Base-by-base conservation (phyloP, 2,888 invertebrate species). In the Cheilosia vernalis region DNA sequence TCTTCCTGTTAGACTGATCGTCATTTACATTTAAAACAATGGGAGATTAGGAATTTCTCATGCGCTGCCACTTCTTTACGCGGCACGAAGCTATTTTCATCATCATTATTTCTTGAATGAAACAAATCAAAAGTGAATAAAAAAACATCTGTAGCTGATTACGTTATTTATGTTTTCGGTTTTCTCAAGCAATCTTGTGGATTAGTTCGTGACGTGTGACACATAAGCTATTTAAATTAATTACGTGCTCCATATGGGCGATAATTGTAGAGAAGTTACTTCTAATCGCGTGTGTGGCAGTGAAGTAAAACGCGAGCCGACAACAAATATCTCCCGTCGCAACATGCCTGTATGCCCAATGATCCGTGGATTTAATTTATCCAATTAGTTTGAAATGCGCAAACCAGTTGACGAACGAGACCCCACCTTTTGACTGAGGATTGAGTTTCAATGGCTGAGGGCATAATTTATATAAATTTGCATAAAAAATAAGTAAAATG, bases 221-320 rank as follows among this genome's bases (percentile, higher is more conserved):
- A 77, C 67, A 30, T 72, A 56, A 53, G 60, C 58, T 63, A 82
- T 66, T 77, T 60, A 58, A 77, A 77, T 77, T 60, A 82, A 77
- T 77, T 37, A 37, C 37, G 67, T 64, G 61, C 72, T 70, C 44
- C 72, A 72, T 69, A 64, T 55, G 53, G 70, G 44, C 51, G 77
- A 77, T 82, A 77, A 82, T 77, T 77, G 61, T 55, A 37, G 3
- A 37, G 13, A 37, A 37, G 21, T 15, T 17, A 33, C 19, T 19
- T 63, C 33, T 33, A 2, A 5, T 9, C 33, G 63, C 15, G 9
- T 47, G 21, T 15, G 30, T 49, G 19, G 47, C 13, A 27, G 33
- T 33, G 33, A 19, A 47, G 51, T 66, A 37, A 53, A 53, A 6
- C 7, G 51, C 24, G 3, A 5, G 24, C 19, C 10, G 9, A 2